Conservation (phyloP, 1,140 invertebrate species). For the Pseudomyrmex sp. region DNA sequence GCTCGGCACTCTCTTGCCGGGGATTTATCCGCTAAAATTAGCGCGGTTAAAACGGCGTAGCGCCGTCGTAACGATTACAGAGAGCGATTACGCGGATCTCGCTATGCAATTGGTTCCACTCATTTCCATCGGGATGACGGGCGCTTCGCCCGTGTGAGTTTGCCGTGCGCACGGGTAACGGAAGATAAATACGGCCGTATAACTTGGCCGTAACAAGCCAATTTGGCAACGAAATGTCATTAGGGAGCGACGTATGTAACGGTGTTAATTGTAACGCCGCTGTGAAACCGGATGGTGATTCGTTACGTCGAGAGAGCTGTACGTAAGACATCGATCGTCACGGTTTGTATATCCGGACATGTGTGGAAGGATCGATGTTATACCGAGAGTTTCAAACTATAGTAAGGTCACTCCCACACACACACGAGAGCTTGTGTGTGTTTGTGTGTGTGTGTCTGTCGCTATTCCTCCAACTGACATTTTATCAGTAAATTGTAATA, state of each 20-base stretch:
- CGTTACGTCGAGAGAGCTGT: conserved; percentile 10
- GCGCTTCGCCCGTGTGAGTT: conserved; percentile 24
- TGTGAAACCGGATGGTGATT: conserved; percentile 39
- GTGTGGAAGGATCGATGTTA: conserved; percentile 2
- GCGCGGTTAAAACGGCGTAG: conserved; percentile 49
- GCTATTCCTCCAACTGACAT: too few species aligned
- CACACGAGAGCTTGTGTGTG: too few species aligned
- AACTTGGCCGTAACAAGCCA: conserved; percentile 53
- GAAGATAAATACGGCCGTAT: conserved; percentile 57
- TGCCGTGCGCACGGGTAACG: conserved; percentile 45
- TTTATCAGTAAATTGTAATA: too few species aligned
- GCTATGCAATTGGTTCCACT: conserved; percentile 56
- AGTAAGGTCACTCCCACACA: too few species aligned
- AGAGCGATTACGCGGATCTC: conserved; percentile 48
- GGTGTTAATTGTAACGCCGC: conserved; percentile 48
- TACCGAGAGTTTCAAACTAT: background rate
- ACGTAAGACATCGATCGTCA: conserved; percentile 34
- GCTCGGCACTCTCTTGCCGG: background rate
- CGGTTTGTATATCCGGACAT: background rate
- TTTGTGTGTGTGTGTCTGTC: too few species aligned
- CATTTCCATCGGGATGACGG: conserved; percentile 43
- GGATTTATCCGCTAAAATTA: conserved; percentile 45
- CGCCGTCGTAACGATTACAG: conserved; percentile 45
- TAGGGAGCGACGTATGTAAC: conserved; percentile 51
- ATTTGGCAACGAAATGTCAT: conserved; percentile 61